Conservation (phyloP, 2,113 vertebrate genomes). For the Todiramphus chloris region DNA sequence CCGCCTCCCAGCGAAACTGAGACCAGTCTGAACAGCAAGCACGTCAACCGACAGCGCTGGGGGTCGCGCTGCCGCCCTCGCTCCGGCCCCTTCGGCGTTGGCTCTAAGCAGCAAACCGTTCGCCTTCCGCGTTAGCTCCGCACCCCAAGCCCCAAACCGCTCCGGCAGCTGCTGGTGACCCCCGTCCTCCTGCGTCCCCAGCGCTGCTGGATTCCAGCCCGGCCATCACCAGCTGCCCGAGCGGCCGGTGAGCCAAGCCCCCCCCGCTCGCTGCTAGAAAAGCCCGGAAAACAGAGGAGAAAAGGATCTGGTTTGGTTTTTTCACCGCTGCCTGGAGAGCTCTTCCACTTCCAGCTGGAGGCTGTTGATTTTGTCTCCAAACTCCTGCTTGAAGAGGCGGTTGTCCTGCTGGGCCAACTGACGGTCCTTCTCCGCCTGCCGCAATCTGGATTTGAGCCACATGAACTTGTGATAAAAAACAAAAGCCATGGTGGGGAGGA, state of each 20-base stretch:
- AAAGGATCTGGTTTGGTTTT: background rate
- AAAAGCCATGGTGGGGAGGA: constrained; percentile 82
- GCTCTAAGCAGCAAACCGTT: background rate
- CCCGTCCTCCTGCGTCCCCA: background rate
- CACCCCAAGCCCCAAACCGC: background rate
- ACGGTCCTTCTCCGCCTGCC: constrained; percentile 85
- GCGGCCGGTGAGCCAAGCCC: background rate
- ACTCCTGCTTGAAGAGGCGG: constrained; percentile 96
- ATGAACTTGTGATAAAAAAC: constrained; percentile 92
- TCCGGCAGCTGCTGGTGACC: too few species aligned
- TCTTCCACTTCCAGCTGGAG: constrained; percentile 90
- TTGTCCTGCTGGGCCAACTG: constrained; percentile 89
- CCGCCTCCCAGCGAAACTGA: background rate
- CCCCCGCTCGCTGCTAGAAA: too few species aligned
- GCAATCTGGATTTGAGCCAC: constrained; percentile 94
- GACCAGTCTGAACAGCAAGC: background rate
- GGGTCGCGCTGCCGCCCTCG: background rate
- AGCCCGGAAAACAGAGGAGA: background rate
- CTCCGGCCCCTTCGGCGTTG: background rate
- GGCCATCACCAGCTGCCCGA: fast-evolving
- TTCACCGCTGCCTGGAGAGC: constrained; percentile 89
- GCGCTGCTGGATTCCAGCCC: fast-evolving
- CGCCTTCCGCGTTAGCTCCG: background rate
- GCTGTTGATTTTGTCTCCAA: constrained; percentile 97
- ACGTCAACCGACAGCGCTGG: background rate